Base-by-base conservation (phyloP, 2,797 vertebrate species). In the Harpagifer antarcticus region DNA sequence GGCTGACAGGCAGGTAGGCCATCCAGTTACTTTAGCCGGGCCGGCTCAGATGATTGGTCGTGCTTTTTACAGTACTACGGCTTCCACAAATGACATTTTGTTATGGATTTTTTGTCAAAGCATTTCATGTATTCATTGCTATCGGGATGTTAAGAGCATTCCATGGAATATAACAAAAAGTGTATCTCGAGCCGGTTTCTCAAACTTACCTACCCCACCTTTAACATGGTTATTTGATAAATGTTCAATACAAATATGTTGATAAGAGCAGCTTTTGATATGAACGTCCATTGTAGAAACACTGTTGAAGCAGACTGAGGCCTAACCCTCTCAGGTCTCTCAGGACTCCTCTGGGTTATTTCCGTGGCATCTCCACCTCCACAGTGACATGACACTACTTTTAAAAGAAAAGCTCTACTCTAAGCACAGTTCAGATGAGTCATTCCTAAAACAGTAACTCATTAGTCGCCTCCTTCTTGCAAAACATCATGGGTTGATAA, bases 391-490 rank as follows among this genome's bases (percentile, higher is more conserved):
- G 10, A 68, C 33, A 14, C 58, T 47, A 27, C 67, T 74, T 57
- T 74, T 63, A 40, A 73, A 82, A 78, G 58, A 84, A 47, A n/a
- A 72, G 3, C 50, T 68, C 50, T 42, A 70, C 61, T 69, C 68
- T 11, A 45, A 37, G 42, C 47, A 66, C 64, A 70, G 57, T 62
- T 48, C 68, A 66, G 19, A 79, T 81, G 71, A 86, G 27, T 86
- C 71, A 82, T 23, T 69, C 11, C 27, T 37, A 11, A 61, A 86
- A 74, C 57, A 31, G 16, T 65, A 0, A 27, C 27, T 27, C 42
- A 72, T 79, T 52, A 40, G 33, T 33, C 45, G 37, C 31, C 31
- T 74, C 15, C 55, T 84, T 85, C 66, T 76, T 79, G 79, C 53
- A 20, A 81, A 64, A 70, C 55, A 72, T 53, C 49, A 50, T 15